Base-by-base conservation (phyloP, 37 sponge, comb jelly and placozoan species). In the Cladorhizidae sp. region DNA sequence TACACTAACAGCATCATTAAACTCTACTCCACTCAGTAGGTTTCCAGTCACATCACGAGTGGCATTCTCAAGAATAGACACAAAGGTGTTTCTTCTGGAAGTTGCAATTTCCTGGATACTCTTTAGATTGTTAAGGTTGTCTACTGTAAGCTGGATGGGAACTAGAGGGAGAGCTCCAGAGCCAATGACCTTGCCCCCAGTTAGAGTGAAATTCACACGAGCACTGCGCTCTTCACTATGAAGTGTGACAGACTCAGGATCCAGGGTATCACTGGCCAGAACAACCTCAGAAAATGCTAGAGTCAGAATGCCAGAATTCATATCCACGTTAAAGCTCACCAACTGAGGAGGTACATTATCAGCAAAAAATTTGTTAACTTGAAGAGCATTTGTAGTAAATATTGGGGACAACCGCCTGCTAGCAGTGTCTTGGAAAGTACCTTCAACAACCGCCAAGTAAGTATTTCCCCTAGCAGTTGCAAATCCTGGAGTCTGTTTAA, bases 401-500 rank as follows among this genome's bases (percentile, higher is more conserved):
- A 93, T 76, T 0, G 55, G 57, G 2, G 31, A 77, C 41, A 95
- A 3, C 9, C 45, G 57, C 28, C 86, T 91, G 3, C 73, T 74
- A 54, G 92, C 72, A n/a, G 86, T 88, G 79, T 95, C 95, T 20
- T 78, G 77, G 33, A 95, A 57, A 23, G 87, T 65, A 22, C 76
- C 70, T 42, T 25, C 64, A n/a, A 39, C 63, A 23, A 83, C 57
- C 33, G 86, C 40, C 12, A 96, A 57, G 78, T 82, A 96, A 0
- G 91, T 96, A 58, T 90, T 90, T 6, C 87, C 91, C 9, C 67
- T 54, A 41, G 92, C 89, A 31, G 94, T 93, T 21, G 80, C 94
- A 86, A 96, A 91, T 0, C 89, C 94, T 25, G 78, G 41, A 20
- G 73, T 87, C 61, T 87, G 71, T 74, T 94, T 91, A 77, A 91